phyloP scores from a whole-genome alignment of 2,888 invertebrate species.

The Protonemura montana region DNA sequence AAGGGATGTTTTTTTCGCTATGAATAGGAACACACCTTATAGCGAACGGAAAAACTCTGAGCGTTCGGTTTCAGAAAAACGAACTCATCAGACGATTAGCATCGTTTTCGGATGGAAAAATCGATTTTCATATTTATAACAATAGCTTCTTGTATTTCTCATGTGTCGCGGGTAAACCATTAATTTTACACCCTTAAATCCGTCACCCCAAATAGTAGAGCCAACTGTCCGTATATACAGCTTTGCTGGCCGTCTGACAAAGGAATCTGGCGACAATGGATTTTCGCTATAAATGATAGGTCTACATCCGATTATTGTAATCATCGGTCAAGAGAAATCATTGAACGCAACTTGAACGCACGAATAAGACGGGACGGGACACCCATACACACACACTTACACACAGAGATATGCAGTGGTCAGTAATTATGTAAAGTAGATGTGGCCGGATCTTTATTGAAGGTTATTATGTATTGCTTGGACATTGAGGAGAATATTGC shows the following conservation, averaged over 20 bases:
- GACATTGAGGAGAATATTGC: background rate
- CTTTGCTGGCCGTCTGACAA: background rate
- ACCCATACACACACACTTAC: too few species aligned
- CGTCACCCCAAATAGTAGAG: background rate
- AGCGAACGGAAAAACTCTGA: background rate
- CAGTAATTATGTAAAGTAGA: slow-evolving; percentile 31
- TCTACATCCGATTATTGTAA: slow-evolving; percentile 33
- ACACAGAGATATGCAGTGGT: slow-evolving; percentile 22
- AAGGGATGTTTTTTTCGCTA: background rate
- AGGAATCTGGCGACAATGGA: slow-evolving; percentile 14
- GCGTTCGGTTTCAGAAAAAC: background rate
- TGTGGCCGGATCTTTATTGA: slow-evolving; percentile 23
- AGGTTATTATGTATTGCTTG: background rate
- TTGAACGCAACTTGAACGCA: background rate
- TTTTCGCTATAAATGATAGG: slow-evolving; percentile 30
- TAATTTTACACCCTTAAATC: slow-evolving; percentile 3
- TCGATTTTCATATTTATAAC: slow-evolving; percentile 7
- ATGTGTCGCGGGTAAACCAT: background rate
- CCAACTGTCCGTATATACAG: background rate
- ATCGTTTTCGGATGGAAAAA: slow-evolving; percentile 17
- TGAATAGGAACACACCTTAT: too few species aligned
- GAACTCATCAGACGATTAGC: background rate
- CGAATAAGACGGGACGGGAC: slow-evolving; percentile 17
- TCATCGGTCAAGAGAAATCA: slow-evolving; percentile 26
- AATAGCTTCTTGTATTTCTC: background rate